Conservation (phyloP, 2,797 vertebrate genomes). For the Ciconia nigra region DNA sequence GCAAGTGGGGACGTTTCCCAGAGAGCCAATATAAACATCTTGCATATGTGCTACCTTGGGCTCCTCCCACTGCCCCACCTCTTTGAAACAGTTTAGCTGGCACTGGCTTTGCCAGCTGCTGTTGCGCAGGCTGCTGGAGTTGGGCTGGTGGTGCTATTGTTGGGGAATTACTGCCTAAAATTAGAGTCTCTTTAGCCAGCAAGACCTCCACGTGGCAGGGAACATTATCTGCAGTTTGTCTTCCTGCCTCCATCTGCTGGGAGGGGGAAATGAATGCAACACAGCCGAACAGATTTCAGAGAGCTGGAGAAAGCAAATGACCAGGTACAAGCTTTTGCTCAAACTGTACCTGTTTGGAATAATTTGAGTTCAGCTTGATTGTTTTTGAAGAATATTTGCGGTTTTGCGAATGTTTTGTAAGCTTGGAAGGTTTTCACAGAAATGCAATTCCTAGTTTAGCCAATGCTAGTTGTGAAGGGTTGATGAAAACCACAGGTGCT, state of each 20-base stretch:
- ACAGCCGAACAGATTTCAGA: not conserved
- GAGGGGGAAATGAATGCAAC: not conserved
- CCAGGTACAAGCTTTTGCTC: not conserved
- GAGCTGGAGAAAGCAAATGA: not conserved
- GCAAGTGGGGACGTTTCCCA: not conserved
- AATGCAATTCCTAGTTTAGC: not conserved
- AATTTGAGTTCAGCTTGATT: not conserved
- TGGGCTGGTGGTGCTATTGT: not conserved
- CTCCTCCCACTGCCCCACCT: not conserved
- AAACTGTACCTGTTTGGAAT: not conserved
- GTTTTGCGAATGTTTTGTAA: not conserved
- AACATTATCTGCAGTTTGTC: not conserved
- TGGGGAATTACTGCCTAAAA: not conserved
- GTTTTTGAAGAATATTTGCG: not conserved
- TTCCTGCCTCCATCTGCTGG: not conserved
- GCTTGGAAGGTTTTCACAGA: not conserved
- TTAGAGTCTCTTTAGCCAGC: not conserved
- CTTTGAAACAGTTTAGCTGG: not conserved
- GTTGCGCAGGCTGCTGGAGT: not conserved
- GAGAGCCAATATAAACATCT: not conserved
- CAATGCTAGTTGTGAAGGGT: not conserved
- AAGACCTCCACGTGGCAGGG: not conserved
- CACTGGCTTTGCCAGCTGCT: not conserved
- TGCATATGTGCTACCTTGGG: rapidly evolving
- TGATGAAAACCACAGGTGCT: not conserved